Base-by-base conservation (phyloP, 2,888 invertebrate genomes). In the Trissonchulus latispiculum region DNA sequence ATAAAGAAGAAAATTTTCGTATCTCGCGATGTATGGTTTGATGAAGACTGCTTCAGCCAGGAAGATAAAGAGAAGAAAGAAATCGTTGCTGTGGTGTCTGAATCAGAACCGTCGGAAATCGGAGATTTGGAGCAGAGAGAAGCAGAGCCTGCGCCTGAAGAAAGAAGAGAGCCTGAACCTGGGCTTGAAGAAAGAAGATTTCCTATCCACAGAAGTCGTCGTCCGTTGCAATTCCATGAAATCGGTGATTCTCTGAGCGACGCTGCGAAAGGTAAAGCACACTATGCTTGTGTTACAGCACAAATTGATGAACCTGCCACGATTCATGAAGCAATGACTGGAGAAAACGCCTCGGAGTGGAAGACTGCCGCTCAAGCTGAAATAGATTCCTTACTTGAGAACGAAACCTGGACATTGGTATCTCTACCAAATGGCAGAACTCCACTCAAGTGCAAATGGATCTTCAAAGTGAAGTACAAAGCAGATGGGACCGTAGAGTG, bases 371-470 rank as follows among this genome's bases (percentile, higher is more conserved):
- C 73, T 61, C 23, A 72, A 33, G 72, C 71, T 18, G 76, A 76
- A 71, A 67, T 74, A 36, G 28, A 1, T 15, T 72, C 75, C 29
- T 74, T 79, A 29, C 32, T 68, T 8, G 48, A 75, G 72, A 78
- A 77, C 31, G 62, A 76, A 31, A 77, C 77, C 1, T 78, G 77
- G 77, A 72, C 69, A 18, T 61, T 79, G n/a, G 77, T 76, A 1
- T 28, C 61, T 31, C 61, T 67, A 8, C 77, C 78, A 36, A 18
- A 74, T 37, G 74, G 28, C 61, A 35, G 75, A 23, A 75, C 74
- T 33, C 23, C 75, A 15, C 71, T 78, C 28, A 73, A 75, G 0
- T 68, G 76, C 64, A 77, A 77, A 62, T 78, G 78, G 78, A 76
- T 79, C n/a, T 76, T 76, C 61, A 77, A 75, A 72, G 72, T 75